These are phyloP conservation scores for Elymnias hypermnestra DNA, from an alignment of 1,140 invertebrate species.

Conservation along the genomic window DNA sequence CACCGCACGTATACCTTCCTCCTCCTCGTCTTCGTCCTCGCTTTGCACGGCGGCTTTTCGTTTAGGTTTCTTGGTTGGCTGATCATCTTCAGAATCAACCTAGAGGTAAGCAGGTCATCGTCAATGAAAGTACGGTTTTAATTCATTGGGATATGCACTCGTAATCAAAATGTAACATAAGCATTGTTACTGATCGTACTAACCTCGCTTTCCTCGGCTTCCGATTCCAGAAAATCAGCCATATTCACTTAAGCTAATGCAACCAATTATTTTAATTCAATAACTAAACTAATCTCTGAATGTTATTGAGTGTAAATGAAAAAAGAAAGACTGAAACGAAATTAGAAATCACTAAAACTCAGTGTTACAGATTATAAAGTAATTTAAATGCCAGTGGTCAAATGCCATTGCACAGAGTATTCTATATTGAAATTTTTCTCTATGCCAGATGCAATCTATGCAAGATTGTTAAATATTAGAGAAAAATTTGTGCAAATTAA, in stretches of 20 bases:
- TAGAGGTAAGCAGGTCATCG: constrained; percentile 23
- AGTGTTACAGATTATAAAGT: background rate
- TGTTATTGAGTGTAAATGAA: constrained; percentile 15
- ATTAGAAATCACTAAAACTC: constrained; percentile 27
- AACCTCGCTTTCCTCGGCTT: constrained; percentile 90
- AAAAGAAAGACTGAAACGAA: constrained; percentile 22
- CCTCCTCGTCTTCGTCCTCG: constrained; percentile 77
- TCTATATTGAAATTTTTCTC: no score
- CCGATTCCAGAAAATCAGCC: constrained; percentile 89
- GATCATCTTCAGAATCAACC: constrained; percentile 68
- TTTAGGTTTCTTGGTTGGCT: constrained; percentile 68
- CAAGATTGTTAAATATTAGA: no score
- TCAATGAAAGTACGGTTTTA: constrained; percentile 5
- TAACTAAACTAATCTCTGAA: constrained; percentile 10
- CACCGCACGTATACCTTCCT: constrained; percentile 58
- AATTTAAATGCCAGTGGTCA: background rate
- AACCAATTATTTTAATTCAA: constrained; percentile 8
- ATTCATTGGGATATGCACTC: constrained; percentile 17
- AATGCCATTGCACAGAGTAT: no score
- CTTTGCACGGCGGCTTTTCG: constrained; percentile 71
- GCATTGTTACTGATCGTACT: constrained; percentile 46
- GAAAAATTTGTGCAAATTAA: no score
- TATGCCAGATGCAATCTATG: no score
- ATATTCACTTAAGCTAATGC: constrained; percentile 61
- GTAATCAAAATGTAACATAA: constrained; percentile 38